A percentile compares a stretch with the other conserved stretches of the same genome.
These are phyloP conservation scores for Pachyuromys duprasi DNA, from an alignment of 2,797 vertebrate species.

Conservation along the genomic window DNA sequence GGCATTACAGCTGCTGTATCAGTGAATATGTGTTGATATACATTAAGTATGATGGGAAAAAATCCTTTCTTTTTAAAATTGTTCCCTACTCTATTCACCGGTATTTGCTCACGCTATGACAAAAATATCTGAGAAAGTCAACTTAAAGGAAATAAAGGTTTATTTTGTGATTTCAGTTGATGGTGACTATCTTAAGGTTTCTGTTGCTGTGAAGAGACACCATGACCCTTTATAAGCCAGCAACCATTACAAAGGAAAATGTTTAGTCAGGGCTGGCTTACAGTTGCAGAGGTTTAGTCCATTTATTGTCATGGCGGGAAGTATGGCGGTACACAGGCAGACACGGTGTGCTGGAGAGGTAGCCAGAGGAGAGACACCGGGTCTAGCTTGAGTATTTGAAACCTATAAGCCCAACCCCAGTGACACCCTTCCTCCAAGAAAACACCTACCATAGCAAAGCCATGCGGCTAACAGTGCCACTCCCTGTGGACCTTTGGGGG, in stretches of 20 bases:
- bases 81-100: background rate
- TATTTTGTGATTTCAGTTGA: background rate
- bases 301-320: background rate
- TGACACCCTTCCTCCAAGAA: background rate
- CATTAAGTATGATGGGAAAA: background rate
- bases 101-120: conserved; percentile 22
- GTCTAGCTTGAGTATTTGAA: background rate
- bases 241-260: background rate
- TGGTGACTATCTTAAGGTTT: background rate
- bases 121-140: background rate
- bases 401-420: too few species aligned
- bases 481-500: background rate
- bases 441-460: background rate
- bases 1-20: background rate
- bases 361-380: background rate
- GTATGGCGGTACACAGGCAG: background rate
- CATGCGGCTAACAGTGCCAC: background rate
- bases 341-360: background rate
- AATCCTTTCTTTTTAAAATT: conserved; percentile 50
- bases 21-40: background rate
- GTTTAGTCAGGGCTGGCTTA: background rate
- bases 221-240: background rate
- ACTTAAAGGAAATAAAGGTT: background rate
- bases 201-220: background rate
- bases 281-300: background rate